Conservation (phyloP, 2,797 vertebrate species). For the Halcyon badia region DNA sequence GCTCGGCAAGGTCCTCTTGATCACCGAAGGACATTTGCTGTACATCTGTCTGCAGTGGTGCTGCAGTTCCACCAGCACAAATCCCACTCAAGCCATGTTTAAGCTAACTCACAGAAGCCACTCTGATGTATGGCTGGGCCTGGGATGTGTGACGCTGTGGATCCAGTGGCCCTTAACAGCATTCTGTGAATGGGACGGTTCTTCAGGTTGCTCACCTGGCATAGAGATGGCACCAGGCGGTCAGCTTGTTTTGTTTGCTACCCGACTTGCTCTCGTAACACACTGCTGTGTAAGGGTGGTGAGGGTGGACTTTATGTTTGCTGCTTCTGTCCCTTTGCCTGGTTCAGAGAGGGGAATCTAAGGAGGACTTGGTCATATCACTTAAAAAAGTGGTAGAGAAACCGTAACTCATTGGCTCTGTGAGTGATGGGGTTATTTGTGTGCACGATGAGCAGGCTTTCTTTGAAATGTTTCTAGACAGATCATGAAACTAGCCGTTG, state of each 20-base stretch:
- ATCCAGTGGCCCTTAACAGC: neutral
- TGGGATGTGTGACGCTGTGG: neutral
- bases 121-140: neutral
- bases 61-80: neutral
- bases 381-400: neutral
- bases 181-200: neutral
- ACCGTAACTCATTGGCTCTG: neutral
- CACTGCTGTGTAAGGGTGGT: fast-evolving
- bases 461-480: neutral
- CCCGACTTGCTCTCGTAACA: neutral
- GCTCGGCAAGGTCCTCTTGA: neutral
- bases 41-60: neutral
- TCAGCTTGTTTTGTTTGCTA: neutral
- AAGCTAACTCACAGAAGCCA: neutral
- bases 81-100: fast-evolving
- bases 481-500: neutral
- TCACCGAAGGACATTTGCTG: neutral
- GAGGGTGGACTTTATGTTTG: neutral
- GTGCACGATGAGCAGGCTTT: neutral
- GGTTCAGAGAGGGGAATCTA: neutral
- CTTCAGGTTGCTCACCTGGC: neutral
- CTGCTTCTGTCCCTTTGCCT: neutral
- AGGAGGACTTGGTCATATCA: neutral
- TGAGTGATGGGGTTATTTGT: neutral
- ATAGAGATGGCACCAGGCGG: neutral